Evolutionary conservation across 2,113 vertebrate genomes (phyloP), one percentile per base, ranked within the genome.

Genomic region (Gymnocephalus cernua): DNA sequence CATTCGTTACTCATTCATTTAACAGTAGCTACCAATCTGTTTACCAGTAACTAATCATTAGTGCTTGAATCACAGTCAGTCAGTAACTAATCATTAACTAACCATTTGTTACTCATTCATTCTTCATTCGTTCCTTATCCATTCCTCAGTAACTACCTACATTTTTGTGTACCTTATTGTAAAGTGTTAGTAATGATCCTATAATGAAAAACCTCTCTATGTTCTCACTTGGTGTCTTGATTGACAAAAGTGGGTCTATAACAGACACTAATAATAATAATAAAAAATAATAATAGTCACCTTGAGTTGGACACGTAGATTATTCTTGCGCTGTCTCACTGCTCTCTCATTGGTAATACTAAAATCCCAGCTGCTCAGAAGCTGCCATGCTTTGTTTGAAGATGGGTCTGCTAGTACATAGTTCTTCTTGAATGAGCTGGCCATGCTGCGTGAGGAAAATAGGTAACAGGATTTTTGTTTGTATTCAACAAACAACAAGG

Each of bases 351-450:
- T 96, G 21, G 94, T 96, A 27, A 99, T 86, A 1, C 91, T 97
- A 77, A 98, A 99, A 83, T 99, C 97, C 98, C 98, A 99, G 93
- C 94, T 93, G 80, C 96, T 98, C 78, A 99, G 85, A 58, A 99
- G 95, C 58, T 95, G 97, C 90, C 96, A 95, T 0, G 96, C 94
- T 0, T 95, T 95, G 83, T 93, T 93, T 38, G 95, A 91, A 58
- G 86, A 54, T 0, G 76, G 2, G 18, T 94, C 90, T 38, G 91
- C 92, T 25, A 95, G 88, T 19, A 96, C 57, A 2, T 96, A 97
- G 92, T 97, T 98, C 64, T 89, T 93, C 79, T 85, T 92, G 92
- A 99, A 99, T 9, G 95, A 96, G 47, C 85, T 95, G 61, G 95
- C 96, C 94, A 98, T 97, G 93, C 98, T 99, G 90, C 32, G 79